Evolutionary conservation across 2,797 vertebrate genomes (phyloP).

Genomic region (Acanthornis magna): DNA sequence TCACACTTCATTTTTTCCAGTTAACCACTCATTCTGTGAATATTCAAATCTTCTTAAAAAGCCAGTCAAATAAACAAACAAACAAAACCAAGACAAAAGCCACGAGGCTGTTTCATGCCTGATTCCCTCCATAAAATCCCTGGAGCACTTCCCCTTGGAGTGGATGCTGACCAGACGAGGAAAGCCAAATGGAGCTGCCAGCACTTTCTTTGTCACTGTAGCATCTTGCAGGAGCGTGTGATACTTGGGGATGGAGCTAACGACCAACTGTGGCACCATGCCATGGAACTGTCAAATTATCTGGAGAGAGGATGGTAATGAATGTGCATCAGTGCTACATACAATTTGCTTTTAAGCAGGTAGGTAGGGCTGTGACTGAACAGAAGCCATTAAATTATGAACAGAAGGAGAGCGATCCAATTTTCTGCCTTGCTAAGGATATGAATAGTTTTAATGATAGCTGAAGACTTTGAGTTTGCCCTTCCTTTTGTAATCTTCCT

Average conservation of each 20-base stretch:
- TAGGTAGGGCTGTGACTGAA: constrained; percentile 50
- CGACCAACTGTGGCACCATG: constrained; percentile 24
- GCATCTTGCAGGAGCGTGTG: background rate
- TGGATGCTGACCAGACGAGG: background rate
- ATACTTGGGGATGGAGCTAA: background rate
- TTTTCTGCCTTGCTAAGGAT: constrained; percentile 52
- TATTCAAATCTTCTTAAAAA: background rate
- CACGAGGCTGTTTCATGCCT: background rate
- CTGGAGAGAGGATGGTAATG: constrained; percentile 6
- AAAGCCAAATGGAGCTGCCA: background rate
- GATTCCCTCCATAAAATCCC: background rate
- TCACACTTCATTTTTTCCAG: background rate
- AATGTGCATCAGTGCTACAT: constrained; percentile 37
- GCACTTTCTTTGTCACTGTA: background rate
- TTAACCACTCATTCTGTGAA: background rate
- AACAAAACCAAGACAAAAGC: background rate
- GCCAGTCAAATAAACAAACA: background rate
- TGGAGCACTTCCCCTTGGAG: background rate
- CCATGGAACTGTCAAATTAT: constrained; percentile 43
- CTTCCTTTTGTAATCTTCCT: constrained; percentile 46
- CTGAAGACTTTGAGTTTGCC: constrained; percentile 29
- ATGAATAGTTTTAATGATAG: constrained; percentile 39
- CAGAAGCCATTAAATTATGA: constrained; percentile 37
- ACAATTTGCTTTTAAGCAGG: constrained; percentile 43
- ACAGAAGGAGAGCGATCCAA: constrained; percentile 47